Conservation (phyloP, 2,888 invertebrate genomes). For the Eupeodes luniger region DNA sequence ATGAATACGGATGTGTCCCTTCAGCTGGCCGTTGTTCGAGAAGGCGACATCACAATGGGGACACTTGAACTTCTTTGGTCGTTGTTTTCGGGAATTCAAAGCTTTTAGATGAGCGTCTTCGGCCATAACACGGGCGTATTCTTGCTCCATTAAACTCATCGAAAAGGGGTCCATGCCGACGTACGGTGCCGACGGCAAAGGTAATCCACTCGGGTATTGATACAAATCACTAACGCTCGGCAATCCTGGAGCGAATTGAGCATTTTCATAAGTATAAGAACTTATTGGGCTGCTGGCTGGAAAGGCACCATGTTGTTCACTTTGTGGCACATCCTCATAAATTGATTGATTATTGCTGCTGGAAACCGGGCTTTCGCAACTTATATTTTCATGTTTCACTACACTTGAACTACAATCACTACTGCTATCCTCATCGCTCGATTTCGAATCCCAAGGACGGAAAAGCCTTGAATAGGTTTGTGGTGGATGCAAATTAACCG, state of each 20-base stretch:
- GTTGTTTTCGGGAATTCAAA: slow-evolving; percentile 89
- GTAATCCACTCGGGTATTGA: slow-evolving; percentile 58
- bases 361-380: slow-evolving; percentile 56
- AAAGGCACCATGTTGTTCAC: slow-evolving; percentile 58
- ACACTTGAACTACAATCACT: slow-evolving; percentile 70
- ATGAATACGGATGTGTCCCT: slow-evolving; percentile 95
- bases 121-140: slow-evolving; percentile 88
- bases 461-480: slow-evolving; percentile 86
- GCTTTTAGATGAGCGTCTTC: slow-evolving; percentile 90
- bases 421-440: slow-evolving; percentile 70
- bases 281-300: slow-evolving; percentile 22
- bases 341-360: slow-evolving; percentile 78
- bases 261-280: slow-evolving; percentile 28
- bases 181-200: slow-evolving; percentile 76
- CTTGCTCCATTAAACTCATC: slow-evolving; percentile 87
- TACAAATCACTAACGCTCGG: slow-evolving; percentile 59
- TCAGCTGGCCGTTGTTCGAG: slow-evolving; percentile 96
- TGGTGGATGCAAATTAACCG: slow-evolving; percentile 82
- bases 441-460: slow-evolving; percentile 86
- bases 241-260: slow-evolving; percentile 39
- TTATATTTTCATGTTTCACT: slow-evolving; percentile 62
- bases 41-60: slow-evolving; percentile 95
- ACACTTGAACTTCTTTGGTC: slow-evolving; percentile 96
- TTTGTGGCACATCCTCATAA: slow-evolving; percentile 78
- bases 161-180: slow-evolving; percentile 82